phyloP scores from a whole-genome alignment of 2,113 vertebrate species.

The Ia io region DNA sequence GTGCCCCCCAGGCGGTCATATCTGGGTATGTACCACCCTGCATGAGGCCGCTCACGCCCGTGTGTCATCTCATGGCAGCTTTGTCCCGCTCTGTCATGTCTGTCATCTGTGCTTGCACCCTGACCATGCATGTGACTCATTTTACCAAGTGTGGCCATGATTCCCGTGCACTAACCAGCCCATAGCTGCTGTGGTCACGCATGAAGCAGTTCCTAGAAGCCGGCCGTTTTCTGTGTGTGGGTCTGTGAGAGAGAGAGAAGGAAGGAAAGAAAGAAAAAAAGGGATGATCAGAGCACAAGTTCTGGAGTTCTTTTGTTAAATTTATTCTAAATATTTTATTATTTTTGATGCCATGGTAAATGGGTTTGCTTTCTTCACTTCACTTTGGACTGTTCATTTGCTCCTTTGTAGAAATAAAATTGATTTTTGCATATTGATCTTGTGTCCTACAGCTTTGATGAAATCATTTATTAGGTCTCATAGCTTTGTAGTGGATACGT shows the following conservation, averaged over 20 bases:
- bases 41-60: conserved; percentile 60
- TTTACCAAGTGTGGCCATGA: neutral
- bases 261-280: neutral
- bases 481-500: neutral
- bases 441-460: neutral
- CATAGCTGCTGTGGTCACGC: neutral
- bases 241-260: neutral
- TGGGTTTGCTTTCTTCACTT: neutral
- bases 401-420: neutral
- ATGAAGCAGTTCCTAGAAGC: neutral
- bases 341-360: neutral
- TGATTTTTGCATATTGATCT: neutral
- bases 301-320: neutral
- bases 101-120: neutral
- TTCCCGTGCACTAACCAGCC: neutral
- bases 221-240: neutral
- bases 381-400: neutral
- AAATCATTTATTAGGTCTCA: neutral
- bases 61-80: neutral
- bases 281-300: no score
- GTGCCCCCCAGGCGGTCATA: conserved; percentile 91
- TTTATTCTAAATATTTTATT: neutral
- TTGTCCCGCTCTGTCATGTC: neutral
- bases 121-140: conserved; percentile 1
- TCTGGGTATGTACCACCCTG: conserved; percentile 94